Base-by-base conservation (phyloP, 2,797 vertebrate species). In the Gobio occitaniae region DNA sequence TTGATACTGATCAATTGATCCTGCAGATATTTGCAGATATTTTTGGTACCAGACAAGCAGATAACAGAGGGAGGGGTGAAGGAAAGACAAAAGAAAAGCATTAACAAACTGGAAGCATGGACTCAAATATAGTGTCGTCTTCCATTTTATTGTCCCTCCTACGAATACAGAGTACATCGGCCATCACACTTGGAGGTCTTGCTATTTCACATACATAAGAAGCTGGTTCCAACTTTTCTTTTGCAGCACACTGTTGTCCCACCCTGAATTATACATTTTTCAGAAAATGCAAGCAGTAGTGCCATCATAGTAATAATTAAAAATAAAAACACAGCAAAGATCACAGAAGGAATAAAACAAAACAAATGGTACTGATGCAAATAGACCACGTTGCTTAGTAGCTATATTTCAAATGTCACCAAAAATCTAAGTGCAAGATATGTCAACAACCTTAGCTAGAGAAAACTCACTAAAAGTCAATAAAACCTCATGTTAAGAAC, bases 381-480 rank as follows among this genome's bases (percentile, higher is more conserved):
- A 91, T 87, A 91, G 82, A 91, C 81, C 90, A 90, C 92, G 91
- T 92, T n/a, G 92, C 91, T 92, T 92, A 86, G 80, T 89, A 93
- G 90, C 92, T 92, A 78, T 19, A 91, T 88, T 89, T 92, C 87
- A 92, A 77, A 93, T 85, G 52, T 90, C 86, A 91, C 89, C 92
- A 87, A 92, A 88, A 88, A 90, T 89, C 88, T 82, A 93, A 93
- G 89, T 93, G 92, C 90, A 87, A 94, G 92, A 94, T 93, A 93
- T 93, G 92, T 93, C 90, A 87, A 89, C 83, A 89, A 87, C 90
- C 90, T 91, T 90, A 87, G 83, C 91, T 90, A 90, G 63, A 91
- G 86, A 89, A 89, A 84, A 91, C 90, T 89, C 88, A 89, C 92
- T 36, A 79, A 87, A 79, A 25, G 41, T 68, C 7, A 65, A 75